phyloP scores from a whole-genome alignment of 1,140 invertebrate species.

The Leptoteleia sp. region DNA sequence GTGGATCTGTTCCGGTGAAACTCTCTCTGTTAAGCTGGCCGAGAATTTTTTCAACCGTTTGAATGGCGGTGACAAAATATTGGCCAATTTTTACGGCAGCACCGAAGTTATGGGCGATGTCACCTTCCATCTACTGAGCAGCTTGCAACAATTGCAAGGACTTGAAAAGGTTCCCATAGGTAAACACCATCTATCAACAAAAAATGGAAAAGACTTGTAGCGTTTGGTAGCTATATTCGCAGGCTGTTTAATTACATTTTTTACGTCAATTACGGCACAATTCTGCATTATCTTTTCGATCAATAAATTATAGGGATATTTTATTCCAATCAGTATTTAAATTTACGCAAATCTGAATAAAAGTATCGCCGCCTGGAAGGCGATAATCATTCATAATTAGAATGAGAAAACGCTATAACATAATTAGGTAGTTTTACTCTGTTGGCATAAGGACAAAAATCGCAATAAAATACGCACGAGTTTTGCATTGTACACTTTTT shows the following conservation, averaged over 20 bases:
- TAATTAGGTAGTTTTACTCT: constrained; percentile 48
- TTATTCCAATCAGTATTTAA: constrained; percentile 27
- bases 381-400: constrained; percentile 46
- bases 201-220: too few relatives aligned
- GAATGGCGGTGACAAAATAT: constrained; percentile 80
- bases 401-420: constrained; percentile 11
- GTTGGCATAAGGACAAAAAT: constrained; percentile 29
- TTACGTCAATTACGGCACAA: too few relatives aligned
- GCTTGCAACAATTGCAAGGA: constrained; percentile 82
- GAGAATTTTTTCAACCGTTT: constrained; percentile 88
- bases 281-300: constrained; percentile 12
- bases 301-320: constrained; percentile 12
- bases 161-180: constrained; percentile 90
- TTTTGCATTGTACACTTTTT: constrained; percentile 24
- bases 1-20: constrained; percentile 93
- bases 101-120: constrained; percentile 94
- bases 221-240: background rate
- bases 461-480: constrained; percentile 19
- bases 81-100: constrained; percentile 94
- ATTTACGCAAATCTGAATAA: constrained; percentile 8
- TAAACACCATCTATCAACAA: constrained; percentile 73
- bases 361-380: constrained; percentile 10
- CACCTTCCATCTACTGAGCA: constrained; percentile 84
- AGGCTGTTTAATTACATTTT: too few relatives aligned
- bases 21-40: constrained; percentile 85